Evolutionary conservation across 1,140 invertebrate genomes (phyloP).

Genomic region (Orius insidiosus): DNA sequence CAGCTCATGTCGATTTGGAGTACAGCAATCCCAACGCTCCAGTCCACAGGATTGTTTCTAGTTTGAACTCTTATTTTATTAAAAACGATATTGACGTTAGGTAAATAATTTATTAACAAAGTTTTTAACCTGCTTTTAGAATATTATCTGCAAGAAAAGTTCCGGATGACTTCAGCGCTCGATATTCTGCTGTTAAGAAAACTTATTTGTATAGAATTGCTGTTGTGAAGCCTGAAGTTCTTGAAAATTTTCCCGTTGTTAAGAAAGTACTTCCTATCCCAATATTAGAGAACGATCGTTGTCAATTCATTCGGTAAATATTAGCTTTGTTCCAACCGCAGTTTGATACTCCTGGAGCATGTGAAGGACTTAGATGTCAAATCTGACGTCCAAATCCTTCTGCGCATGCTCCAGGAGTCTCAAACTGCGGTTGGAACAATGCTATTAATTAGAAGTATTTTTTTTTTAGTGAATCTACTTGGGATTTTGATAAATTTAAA

Average conservation of each 20-base stretch:
- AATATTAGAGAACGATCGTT: conserved; percentile 20
- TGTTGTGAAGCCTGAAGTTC: conserved; percentile 14
- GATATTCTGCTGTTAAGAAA: conserved; percentile 13
- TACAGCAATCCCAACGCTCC: not conserved
- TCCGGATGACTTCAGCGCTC: conserved; percentile 17
- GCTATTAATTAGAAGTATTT: too few relatives aligned
- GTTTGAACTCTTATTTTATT: conserved; percentile 13
- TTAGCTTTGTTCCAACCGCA: too few relatives aligned
- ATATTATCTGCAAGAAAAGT: conserved; percentile 12
- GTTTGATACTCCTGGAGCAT: too few relatives aligned
- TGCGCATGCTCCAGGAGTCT: too few relatives aligned
- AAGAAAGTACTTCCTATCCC: conserved; percentile 13
- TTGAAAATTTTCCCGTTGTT: conserved; percentile 1
- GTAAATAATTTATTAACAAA: too few relatives aligned
- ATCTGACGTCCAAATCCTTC: too few relatives aligned
- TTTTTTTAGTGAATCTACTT: too few relatives aligned
- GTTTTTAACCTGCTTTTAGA: too few relatives aligned
- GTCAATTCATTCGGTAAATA: conserved; percentile 19
- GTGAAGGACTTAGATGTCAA: too few relatives aligned
- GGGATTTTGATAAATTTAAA: not conserved
- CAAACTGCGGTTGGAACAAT: too few relatives aligned
- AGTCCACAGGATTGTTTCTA: conserved; percentile 4
- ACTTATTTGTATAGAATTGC: conserved; percentile 18
- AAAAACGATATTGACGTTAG: conserved; percentile 13
- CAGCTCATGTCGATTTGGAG: conserved; percentile 18